Conservation (phyloP, 2,888 invertebrate species). For the Eristalis intricaria region DNA sequence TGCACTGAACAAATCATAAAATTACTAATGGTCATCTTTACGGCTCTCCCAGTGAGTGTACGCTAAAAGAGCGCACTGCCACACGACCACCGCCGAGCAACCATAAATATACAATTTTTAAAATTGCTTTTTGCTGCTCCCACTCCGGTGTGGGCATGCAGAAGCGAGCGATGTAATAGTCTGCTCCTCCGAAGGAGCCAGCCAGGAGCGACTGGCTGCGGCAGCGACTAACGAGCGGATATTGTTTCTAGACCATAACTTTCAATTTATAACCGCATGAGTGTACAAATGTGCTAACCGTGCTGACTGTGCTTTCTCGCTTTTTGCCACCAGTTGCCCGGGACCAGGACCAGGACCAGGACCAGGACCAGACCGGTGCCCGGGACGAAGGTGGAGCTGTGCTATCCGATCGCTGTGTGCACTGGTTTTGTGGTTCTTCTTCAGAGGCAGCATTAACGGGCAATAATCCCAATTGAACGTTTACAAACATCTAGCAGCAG, state of each 20-base stretch:
- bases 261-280: slow-evolving; percentile 68
- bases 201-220: neutral
- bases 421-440: neutral
- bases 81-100: slow-evolving; percentile 10
- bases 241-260: slow-evolving; percentile 71
- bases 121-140: slow-evolving; percentile 49
- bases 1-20: slow-evolving; percentile 60
- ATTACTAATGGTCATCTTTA: slow-evolving; percentile 57
- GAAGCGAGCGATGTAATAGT: neutral
- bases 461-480: slow-evolving; percentile 66
- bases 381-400: neutral
- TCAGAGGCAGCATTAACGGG: slow-evolving; percentile 45
- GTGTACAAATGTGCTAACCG: slow-evolving; percentile 42
- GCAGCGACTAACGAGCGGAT: slow-evolving; percentile 57
- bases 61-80: slow-evolving; percentile 1
- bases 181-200: neutral
- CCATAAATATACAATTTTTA: slow-evolving; percentile 54
- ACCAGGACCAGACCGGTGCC: no score
- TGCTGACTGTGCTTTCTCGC: slow-evolving; percentile 5
- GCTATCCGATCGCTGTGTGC: no score
- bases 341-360: slow-evolving; percentile 6
- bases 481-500: slow-evolving; percentile 24
- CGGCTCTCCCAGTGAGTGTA: slow-evolving; percentile 29
- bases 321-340: slow-evolving; percentile 61
- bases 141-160: neutral